phyloP scores from a whole-genome alignment of 2,888 invertebrate genomes.

The Meta bourneti region DNA sequence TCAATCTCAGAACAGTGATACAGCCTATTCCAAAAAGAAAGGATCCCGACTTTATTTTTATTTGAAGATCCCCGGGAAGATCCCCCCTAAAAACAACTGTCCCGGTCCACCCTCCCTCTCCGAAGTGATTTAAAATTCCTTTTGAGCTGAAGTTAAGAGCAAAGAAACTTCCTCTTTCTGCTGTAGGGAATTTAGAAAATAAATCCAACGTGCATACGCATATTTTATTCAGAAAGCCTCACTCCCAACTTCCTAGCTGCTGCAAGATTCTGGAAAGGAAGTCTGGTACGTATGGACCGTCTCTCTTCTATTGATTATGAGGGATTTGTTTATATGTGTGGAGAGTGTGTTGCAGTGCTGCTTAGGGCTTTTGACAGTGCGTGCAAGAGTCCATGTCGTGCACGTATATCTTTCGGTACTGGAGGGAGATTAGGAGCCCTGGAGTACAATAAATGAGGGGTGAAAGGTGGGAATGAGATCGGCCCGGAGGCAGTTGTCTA shows the following conservation, averaged over 20 bases:
- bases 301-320: conserved; percentile 13
- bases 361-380: too few relatives aligned
- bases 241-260: neutral
- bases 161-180: conserved; percentile 16
- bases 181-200: conserved; percentile 30
- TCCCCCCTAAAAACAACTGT: too few relatives aligned
- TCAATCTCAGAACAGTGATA: too few relatives aligned
- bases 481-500: conserved; percentile 12
- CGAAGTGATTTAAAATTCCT: conserved; percentile 64
- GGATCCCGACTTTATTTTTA: too few relatives aligned
- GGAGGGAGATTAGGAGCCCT: neutral
- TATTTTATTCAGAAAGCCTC: conserved; percentile 13
- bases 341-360: too few relatives aligned
- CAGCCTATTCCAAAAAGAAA: too few relatives aligned
- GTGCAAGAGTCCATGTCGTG: too few relatives aligned
- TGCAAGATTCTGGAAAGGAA: neutral
- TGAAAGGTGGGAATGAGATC: conserved; percentile 9
- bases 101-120: neutral
- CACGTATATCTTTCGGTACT: neutral
- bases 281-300: too few relatives aligned
- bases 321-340: conserved; percentile 2
- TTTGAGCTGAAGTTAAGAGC: conserved; percentile 22
- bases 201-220: conserved; percentile 32
- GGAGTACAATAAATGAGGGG: neutral
- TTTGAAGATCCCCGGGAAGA: too few relatives aligned